These are phyloP conservation scores for Naso thynnoides DNA, from an alignment of 2,797 vertebrate genomes.

Conservation along the genomic window DNA sequence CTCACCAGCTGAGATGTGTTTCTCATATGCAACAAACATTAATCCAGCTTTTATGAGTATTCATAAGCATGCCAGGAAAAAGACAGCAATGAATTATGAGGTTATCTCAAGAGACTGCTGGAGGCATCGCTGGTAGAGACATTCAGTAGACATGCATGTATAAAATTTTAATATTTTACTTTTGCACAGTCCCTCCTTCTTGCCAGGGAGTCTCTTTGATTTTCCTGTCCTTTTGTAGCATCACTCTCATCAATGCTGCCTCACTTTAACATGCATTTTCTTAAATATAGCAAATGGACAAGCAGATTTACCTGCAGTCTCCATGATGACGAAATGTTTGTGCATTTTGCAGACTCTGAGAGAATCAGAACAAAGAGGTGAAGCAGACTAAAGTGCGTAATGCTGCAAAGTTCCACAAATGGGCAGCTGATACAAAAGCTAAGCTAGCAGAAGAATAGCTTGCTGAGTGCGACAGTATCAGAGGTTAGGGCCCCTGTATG, in stretches of 20 bases:
- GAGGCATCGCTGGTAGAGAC: not conserved
- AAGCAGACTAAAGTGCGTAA: not conserved
- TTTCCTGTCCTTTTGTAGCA: not conserved
- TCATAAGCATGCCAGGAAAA: constrained; percentile 4
- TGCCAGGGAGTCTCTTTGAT: not conserved
- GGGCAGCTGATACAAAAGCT: not conserved
- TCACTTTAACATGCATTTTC: not conserved
- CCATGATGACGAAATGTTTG: not conserved
- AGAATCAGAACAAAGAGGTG: constrained; percentile 27
- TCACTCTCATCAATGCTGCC: not conserved
- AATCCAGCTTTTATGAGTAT: constrained; percentile 19
- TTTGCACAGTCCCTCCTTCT: not conserved
- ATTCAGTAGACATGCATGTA: not conserved
- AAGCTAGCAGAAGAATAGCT: constrained; percentile 4
- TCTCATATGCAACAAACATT: not conserved
- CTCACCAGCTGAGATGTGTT: not conserved
- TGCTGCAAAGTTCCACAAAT: constrained; percentile 13
- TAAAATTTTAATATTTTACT: not conserved
- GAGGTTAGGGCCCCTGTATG: not conserved
- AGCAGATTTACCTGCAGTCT: constrained; percentile 9
- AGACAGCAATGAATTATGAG: constrained; percentile 27
- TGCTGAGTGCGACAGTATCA: not conserved
- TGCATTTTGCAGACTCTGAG: constrained; percentile 8
- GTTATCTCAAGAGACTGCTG: not conserved
- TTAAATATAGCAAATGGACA: not conserved